Evolutionary conservation across 2,888 invertebrate genomes (phyloP).

Genomic region (Thereva nobilitata): DNA sequence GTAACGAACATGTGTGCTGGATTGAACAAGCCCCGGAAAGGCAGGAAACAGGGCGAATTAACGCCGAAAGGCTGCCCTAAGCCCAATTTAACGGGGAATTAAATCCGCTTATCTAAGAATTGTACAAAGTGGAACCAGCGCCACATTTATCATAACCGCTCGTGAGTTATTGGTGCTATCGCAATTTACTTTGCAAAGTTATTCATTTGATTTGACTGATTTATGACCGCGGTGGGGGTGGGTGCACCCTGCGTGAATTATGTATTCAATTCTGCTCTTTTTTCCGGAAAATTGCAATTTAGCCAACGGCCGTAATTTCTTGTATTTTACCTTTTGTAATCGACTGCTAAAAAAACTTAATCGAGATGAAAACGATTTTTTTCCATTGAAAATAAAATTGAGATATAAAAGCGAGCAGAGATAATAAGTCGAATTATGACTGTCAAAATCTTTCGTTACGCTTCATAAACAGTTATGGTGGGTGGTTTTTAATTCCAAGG

Average conservation of each 20-base stretch:
- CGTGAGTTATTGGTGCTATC: constrained; percentile 27
- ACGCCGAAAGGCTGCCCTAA: not conserved
- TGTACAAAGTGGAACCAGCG: constrained; percentile 12
- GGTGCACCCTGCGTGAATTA: constrained; percentile 11
- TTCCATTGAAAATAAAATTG: too few species aligned
- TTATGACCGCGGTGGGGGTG: constrained; percentile 1
- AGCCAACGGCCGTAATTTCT: too few species aligned
- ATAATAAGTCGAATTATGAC: too few species aligned
- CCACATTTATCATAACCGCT: constrained; percentile 13
- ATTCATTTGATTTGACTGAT: constrained; percentile 31
- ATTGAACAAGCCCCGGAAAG: constrained; percentile 1
- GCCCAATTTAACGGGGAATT: constrained; percentile 21
- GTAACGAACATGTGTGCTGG: too few species aligned
- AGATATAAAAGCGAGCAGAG: too few species aligned
- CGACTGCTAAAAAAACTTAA: too few species aligned
- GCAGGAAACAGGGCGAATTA: too few species aligned
- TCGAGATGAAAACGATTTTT: too few species aligned
- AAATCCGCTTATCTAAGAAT: constrained; percentile 21
- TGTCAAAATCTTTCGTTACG: too few species aligned
- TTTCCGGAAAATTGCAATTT: constrained; percentile 11
- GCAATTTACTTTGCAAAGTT: constrained; percentile 20
- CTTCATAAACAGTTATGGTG: too few species aligned
- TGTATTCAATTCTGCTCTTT: constrained; percentile 7
- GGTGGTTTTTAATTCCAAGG: too few species aligned
- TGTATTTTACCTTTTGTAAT: too few species aligned